Percentiles rank a stretch among this genome's conserved stretches.
Evolutionary conservation across 92 coral and sea anemone species (phyloP).

Genomic region (Umimayanthus kanabou): DNA sequence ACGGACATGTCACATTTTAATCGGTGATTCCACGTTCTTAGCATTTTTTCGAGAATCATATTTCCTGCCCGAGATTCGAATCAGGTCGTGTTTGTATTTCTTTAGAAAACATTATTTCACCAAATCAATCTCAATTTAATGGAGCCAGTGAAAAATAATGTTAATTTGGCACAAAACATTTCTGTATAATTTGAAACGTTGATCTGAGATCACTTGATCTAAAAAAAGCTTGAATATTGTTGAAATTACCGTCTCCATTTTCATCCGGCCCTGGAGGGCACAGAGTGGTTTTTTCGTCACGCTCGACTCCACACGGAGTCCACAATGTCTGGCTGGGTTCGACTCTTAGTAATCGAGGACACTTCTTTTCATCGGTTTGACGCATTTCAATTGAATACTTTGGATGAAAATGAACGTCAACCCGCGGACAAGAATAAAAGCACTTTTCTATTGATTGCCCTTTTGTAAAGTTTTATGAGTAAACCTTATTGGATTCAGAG

Average conservation of each 20-base stretch:
- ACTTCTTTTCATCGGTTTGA: slow-evolving; percentile 1
- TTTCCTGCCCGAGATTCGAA: slow-evolving; percentile 32
- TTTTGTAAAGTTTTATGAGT: too few relatives aligned
- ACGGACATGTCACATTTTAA: slow-evolving; percentile 42
- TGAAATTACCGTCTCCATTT: neutral
- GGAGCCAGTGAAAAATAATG: neutral
- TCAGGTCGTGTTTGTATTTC: neutral
- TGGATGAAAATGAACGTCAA: neutral
- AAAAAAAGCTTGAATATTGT: neutral
- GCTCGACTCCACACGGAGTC: neutral
- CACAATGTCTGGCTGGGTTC: too few relatives aligned
- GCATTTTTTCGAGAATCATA: slow-evolving; percentile 8
- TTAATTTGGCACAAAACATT: neutral
- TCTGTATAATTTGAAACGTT: neutral
- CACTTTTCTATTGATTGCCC: too few relatives aligned
- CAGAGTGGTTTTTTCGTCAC: neutral
- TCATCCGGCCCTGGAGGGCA: slow-evolving; percentile 9
- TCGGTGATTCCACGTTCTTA: slow-evolving; percentile 23
- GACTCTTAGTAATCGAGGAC: neutral
- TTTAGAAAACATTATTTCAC: neutral
- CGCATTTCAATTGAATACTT: neutral
- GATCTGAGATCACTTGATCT: neutral
- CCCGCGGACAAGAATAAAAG: neutral
- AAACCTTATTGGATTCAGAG: too few relatives aligned
- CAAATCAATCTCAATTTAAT: neutral